A percentile compares a stretch with the other conserved stretches of the same genome.
phyloP scores from a whole-genome alignment of 2,113 vertebrate genomes.

The Prochilodus magdalenae region DNA sequence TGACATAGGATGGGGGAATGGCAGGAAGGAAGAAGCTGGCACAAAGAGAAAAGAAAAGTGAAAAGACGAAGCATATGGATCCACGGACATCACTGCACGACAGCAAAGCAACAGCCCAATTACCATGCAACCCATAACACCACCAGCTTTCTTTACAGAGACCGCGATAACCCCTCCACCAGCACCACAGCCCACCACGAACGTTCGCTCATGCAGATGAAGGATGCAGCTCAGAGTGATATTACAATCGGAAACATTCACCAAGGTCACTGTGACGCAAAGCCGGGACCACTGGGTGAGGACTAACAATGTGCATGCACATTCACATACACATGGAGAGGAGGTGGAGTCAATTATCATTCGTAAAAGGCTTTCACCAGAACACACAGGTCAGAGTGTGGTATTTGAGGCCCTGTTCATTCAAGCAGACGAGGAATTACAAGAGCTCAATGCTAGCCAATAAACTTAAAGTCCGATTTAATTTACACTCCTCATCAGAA shows the following conservation, averaged over 20 bases:
- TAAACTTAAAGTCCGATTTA: background rate
- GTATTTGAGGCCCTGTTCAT: background rate
- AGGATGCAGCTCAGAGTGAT: background rate
- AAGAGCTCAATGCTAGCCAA: background rate
- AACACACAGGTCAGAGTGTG: background rate
- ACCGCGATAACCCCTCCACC: background rate
- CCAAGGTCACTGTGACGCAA: background rate
- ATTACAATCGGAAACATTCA: slow-evolving; percentile 4
- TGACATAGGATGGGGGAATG: background rate
- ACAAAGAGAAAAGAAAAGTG: background rate
- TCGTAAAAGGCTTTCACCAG: slow-evolving; percentile 20
- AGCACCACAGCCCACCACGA: background rate
- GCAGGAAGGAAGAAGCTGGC: background rate
- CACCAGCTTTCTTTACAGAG: background rate
- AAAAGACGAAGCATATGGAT: background rate
- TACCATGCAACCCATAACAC: slow-evolving; percentile 18
- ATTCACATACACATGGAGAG: background rate
- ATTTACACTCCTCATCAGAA: no score
- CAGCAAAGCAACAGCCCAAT: background rate
- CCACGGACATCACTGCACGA: background rate
- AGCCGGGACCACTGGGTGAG: background rate
- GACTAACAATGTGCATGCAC: background rate
- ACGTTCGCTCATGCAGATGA: background rate
- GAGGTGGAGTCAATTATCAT: slow-evolving; percentile 2
- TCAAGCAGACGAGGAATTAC: background rate